Base-by-base conservation (phyloP, 2,888 invertebrate species). In the Philaethria dido region DNA sequence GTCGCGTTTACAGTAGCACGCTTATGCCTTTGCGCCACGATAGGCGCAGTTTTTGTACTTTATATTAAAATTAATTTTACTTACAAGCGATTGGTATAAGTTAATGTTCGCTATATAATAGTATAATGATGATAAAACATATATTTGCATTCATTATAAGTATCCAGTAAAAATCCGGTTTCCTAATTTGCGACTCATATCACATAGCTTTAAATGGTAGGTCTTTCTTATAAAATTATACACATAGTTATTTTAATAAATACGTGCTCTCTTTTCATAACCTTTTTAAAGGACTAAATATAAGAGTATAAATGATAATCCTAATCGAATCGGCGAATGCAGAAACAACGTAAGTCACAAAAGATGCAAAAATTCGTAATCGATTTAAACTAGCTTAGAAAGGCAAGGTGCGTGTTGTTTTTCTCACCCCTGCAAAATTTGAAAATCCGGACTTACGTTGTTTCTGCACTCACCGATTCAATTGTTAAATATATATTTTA, bases 111-210 rank as follows among this genome's bases (percentile, higher is more conserved):
- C 11, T 4, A 54, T 18, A 3, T 14, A 20, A 22, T 39, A 14
- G 14, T 42, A 42, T 22, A 22, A 57, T 3, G n/a, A 20, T 22
- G n/a, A 13, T 16, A 57, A 22, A 57, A 22, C 4, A 25, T 18
- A 42, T 1, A 39, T 42, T 25, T 22, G 16, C 52, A 33, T 33
- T 52, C 8, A 29, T 50, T 25, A 44, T 16, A n/a, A 5, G 6
- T 2, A n/a, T 16, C 20, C 3, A 22, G 6, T 55, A 42, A n/a
- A 16, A 42, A 22, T n/a, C 57, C 57, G 9, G 25, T 57, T 57
- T 57, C 16, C 22, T 57, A 42, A 42, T 42, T 42, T 42, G n/a
- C 39, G n/a, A 57, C 4, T 22, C 11, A 42, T 57, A n/a, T 57
- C 20, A 14, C 6, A n/a, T n/a, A 5, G 22, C 1, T 11, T n/a